A percentile compares a stretch with the other conserved stretches of the same genome.
Conservation (phyloP, 2,113 vertebrate species). For the Coryphaenoides rupestris region DNA sequence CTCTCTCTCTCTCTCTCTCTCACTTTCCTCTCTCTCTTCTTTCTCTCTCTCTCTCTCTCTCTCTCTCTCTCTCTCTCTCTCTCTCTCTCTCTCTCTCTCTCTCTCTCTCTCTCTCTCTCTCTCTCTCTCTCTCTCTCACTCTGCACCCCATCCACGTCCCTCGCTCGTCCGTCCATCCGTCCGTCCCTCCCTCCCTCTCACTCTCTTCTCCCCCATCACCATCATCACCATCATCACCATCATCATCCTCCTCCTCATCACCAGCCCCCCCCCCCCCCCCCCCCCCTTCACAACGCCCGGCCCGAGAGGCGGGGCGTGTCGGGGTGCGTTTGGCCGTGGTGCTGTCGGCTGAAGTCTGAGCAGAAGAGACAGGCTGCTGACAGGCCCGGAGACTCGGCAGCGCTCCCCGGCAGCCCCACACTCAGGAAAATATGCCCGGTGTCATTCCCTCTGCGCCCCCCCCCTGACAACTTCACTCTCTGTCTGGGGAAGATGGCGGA, state of each 20-base stretch:
- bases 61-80: slow-evolving; percentile 2
- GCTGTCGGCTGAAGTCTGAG: slow-evolving; percentile 27
- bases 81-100: background rate
- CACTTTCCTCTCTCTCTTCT: no score
- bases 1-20: no score
- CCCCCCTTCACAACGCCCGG: no score
- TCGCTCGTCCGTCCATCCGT: background rate
- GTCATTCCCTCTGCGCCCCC: slow-evolving; percentile 23
- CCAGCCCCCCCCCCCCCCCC: no score
- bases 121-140: no score
- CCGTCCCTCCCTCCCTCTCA: slow-evolving; percentile 30
- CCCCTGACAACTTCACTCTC: slow-evolving; percentile 21
- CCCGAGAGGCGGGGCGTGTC: background rate
- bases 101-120: slow-evolving; percentile 2
- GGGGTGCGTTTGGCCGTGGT: background rate
- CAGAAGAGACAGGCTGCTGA: slow-evolving; percentile 46
- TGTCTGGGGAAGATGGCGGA: background rate
- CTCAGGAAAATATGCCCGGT: slow-evolving; percentile 31
- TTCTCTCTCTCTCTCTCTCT: slow-evolving; percentile 7
- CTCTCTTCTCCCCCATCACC: slow-evolving; percentile 13
- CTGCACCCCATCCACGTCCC: no score
- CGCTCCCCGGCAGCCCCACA: slow-evolving; percentile 26
- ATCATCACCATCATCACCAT: no score
- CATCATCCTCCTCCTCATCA: background rate
- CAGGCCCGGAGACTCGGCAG: slow-evolving; percentile 24